A percentile compares a stretch with the other conserved stretches of the same genome.
phyloP scores from a whole-genome alignment of 2,888 invertebrate species.

The Matsumyia berberina region DNA sequence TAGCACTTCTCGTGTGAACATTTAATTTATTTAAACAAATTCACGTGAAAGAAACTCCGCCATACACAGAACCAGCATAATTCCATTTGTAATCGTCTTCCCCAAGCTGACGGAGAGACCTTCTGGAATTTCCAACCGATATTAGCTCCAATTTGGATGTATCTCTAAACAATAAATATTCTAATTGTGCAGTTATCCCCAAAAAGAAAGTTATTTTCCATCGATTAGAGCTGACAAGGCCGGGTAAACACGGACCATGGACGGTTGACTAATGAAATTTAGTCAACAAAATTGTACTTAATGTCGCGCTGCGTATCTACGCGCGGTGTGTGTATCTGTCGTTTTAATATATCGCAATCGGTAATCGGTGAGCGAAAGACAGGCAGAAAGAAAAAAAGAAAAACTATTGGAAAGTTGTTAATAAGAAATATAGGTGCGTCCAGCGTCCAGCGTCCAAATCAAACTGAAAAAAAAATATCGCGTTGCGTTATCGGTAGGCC shows the following conservation, averaged over 20 bases:
- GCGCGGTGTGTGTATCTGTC: not conserved
- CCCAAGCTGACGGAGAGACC: not conserved
- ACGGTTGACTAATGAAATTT: not conserved
- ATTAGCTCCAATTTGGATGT: constrained; percentile 9
- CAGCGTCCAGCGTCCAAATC: too few relatives aligned
- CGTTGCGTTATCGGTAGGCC: constrained; percentile 58
- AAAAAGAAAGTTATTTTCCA: constrained; percentile 22
- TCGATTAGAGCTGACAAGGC: not conserved
- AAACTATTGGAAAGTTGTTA: constrained; percentile 72
- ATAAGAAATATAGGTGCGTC: constrained; percentile 71
- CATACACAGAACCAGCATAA: not conserved
- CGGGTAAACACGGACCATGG: not conserved
- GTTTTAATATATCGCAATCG: constrained; percentile 33
- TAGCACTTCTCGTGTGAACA: too few relatives aligned
- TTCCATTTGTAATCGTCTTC: not conserved
- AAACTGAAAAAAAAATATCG: constrained; percentile 49
- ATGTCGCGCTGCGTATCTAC: not conserved
- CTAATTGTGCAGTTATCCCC: not conserved
- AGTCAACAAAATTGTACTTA: constrained; percentile 15
- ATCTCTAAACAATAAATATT: constrained; percentile 11
- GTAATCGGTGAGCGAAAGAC: not conserved
- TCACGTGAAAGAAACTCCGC: not conserved
- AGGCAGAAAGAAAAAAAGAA: constrained; percentile 28
- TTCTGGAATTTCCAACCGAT: not conserved
- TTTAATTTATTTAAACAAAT: constrained; percentile 36